A percentile compares a stretch with the other conserved stretches of the same genome.
Conservation (phyloP, 1,140 invertebrate genomes). For the Odontomachus brunneus region DNA sequence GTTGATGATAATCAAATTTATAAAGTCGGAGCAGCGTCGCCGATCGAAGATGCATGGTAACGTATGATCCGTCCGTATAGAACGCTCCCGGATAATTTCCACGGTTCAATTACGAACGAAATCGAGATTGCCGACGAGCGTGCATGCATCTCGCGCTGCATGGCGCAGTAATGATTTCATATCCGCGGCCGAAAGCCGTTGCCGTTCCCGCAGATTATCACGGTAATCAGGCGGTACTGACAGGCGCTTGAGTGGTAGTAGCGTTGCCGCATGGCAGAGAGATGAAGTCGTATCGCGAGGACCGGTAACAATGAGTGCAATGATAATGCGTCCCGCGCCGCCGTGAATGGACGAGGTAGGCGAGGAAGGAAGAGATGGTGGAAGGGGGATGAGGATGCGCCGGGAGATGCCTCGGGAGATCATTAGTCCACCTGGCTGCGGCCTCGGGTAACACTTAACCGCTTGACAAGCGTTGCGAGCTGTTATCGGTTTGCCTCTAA, state of each 20-base stretch:
- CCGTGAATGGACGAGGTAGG: constrained; percentile 70
- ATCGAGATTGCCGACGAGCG: constrained; percentile 27
- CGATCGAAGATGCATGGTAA: constrained; percentile 31
- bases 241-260: constrained; percentile 64
- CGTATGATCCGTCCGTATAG: constrained; percentile 18
- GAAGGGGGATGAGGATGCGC: constrained; percentile 52
- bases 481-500: constrained; percentile 77
- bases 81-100: constrained; percentile 52
- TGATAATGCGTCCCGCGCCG: constrained; percentile 74
- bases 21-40: constrained; percentile 7
- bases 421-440: constrained; percentile 79
- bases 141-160: constrained; percentile 38
- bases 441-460: constrained; percentile 73
- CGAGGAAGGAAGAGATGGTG: constrained; percentile 47
- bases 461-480: constrained; percentile 75
- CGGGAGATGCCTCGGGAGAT: constrained; percentile 76
- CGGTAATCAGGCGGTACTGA: constrained; percentile 70
- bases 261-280: constrained; percentile 44
- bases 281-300: constrained; percentile 74
- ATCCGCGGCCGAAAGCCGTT: constrained; percentile 50
- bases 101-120: constrained; percentile 48
- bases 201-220: constrained; percentile 59
- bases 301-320: constrained; percentile 77
- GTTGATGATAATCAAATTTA: constrained; percentile 44
- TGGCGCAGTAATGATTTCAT: constrained; percentile 51